These are phyloP conservation scores for Aphrophora alni DNA, from an alignment of 2,888 invertebrate species.

Conservation along the genomic window DNA sequence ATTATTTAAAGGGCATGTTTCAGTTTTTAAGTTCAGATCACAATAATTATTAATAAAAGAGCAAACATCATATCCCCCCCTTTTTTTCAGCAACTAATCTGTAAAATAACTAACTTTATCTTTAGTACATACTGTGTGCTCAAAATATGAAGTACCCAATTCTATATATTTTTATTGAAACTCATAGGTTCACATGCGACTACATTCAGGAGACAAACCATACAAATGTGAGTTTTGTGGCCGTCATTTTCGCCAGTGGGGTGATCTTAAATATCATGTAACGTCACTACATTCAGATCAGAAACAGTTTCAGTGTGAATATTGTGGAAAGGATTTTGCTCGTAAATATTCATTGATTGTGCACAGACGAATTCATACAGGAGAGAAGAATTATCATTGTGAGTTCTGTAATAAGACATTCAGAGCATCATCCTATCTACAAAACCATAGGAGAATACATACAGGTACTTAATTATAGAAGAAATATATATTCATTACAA, in stretches of 20 bases:
- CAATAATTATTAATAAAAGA: too few relatives aligned
- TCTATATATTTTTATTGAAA: too few relatives aligned
- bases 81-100: too few relatives aligned
- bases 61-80: too few relatives aligned
- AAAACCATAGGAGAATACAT: constrained; percentile 83
- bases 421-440: constrained; percentile 83
- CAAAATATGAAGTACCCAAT: too few relatives aligned
- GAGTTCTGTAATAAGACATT: constrained; percentile 84
- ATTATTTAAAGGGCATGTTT: too few relatives aligned
- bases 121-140: too few relatives aligned
- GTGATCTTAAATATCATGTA: constrained; percentile 86
- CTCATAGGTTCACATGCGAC: constrained; percentile 79
- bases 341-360: constrained; percentile 86
- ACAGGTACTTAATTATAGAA: constrained; percentile 77
- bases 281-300: constrained; percentile 81
- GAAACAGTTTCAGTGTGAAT: constrained; percentile 87
- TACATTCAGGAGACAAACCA: constrained; percentile 86
- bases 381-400: constrained; percentile 86
- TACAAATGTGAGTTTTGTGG: constrained; percentile 83
- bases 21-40: too few relatives aligned
- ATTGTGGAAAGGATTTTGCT: constrained; percentile 87
- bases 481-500: too few relatives aligned
- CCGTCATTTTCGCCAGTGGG: constrained; percentile 84
- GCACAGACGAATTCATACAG: constrained; percentile 84
- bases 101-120: too few relatives aligned